A percentile compares a stretch with the other conserved stretches of the same genome.
phyloP scores from a whole-genome alignment of 2,113 vertebrate genomes.

The Chloebia gouldiae region DNA sequence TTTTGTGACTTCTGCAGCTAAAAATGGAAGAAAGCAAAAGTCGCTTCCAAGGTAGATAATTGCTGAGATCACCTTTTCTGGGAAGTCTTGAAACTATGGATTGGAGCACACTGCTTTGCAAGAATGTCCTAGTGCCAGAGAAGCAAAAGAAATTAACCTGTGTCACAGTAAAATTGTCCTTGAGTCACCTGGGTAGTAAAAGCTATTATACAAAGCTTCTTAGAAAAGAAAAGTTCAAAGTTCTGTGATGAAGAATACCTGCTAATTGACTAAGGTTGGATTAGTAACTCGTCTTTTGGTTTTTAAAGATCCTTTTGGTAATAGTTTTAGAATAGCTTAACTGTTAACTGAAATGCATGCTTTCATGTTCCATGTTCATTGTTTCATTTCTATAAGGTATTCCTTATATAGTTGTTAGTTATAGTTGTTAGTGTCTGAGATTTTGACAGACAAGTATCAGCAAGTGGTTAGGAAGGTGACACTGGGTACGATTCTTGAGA shows the following conservation, averaged over 20 bases:
- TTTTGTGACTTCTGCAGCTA: neutral
- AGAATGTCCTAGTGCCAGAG: neutral
- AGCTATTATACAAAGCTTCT: conserved; percentile 53
- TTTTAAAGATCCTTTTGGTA: neutral
- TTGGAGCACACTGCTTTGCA: neutral
- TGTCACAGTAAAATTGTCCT: neutral
- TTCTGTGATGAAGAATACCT: conserved; percentile 18
- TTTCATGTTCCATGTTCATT: neutral
- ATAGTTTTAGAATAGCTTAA: neutral
- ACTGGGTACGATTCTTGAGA: neutral
- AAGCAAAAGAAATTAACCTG: neutral
- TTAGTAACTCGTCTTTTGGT: conserved; percentile 21
- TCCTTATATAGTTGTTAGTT: too few species aligned
- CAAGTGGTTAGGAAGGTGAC: neutral
- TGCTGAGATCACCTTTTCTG: neutral
- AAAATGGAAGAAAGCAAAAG: neutral
- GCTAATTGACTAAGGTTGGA: conserved; percentile 35
- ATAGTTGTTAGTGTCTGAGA: neutral
- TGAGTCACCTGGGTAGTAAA: conserved; percentile 28
- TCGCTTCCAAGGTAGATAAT: neutral
- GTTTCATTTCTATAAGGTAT: neutral
- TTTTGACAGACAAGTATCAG: neutral
- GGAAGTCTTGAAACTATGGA: neutral
- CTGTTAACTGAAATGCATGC: neutral
- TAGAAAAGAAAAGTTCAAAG: conserved; percentile 53